phyloP scores from a whole-genome alignment of 1,140 invertebrate species.

The Drosophila lacteicornis region DNA sequence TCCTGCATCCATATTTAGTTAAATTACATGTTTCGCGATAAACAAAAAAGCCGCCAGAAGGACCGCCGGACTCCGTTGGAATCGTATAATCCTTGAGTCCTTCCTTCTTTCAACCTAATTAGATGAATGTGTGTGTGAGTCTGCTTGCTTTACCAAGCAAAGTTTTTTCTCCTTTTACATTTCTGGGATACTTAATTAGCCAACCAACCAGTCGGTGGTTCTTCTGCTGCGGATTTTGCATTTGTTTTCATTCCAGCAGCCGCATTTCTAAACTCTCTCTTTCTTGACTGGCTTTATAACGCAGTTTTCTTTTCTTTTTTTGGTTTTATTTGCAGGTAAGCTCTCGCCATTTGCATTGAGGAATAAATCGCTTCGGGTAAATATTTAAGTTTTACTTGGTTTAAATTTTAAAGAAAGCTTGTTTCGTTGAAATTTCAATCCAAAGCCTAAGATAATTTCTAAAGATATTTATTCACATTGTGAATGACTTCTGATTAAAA shows the following conservation, averaged over 20 bases:
- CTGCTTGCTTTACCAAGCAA: slow-evolving; percentile 45
- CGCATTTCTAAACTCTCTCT: slow-evolving; percentile 31
- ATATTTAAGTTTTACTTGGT: slow-evolving; percentile 41
- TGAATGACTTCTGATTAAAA: background rate
- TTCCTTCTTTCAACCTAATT: slow-evolving; percentile 59
- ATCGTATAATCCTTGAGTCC: slow-evolving; percentile 29
- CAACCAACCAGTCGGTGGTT: slow-evolving; percentile 25
- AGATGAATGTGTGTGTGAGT: slow-evolving; percentile 42
- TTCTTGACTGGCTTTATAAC: slow-evolving; percentile 48
- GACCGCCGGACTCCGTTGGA: background rate
- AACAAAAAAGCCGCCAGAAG: slow-evolving; percentile 22
- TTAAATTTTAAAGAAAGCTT: background rate
- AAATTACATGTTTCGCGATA: slow-evolving; percentile 73
- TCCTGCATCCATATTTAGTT: slow-evolving; percentile 70
- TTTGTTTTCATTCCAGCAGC: slow-evolving; percentile 31
- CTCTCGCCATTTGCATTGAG: slow-evolving; percentile 24
- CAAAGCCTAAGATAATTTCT: too few relatives aligned
- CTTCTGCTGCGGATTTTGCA: slow-evolving; percentile 25
- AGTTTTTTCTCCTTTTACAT: slow-evolving; percentile 31
- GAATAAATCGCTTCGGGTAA: slow-evolving; percentile 43
- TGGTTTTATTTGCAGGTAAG: slow-evolving; percentile 70
- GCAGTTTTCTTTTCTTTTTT: slow-evolving; percentile 14
- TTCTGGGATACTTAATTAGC: slow-evolving; percentile 53
- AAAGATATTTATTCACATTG: background rate
- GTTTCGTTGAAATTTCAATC: background rate